These are phyloP conservation scores for Napeogenes sylphis DNA, from an alignment of 2,888 invertebrate species.

Conservation along the genomic window DNA sequence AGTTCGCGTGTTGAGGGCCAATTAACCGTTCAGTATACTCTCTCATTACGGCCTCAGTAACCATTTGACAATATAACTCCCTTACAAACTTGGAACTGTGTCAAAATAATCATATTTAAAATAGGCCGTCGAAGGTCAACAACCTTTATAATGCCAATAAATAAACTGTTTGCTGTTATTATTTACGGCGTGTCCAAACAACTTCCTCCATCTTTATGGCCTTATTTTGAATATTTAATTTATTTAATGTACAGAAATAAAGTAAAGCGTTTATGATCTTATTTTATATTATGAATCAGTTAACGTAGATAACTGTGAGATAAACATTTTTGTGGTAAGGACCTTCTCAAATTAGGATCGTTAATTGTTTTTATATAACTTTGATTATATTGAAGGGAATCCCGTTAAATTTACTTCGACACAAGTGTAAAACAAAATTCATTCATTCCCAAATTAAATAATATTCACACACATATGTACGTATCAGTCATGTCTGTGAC, in stretches of 20 bases:
- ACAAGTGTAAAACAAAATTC: too few species aligned
- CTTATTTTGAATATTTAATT: background rate
- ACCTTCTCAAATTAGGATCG: background rate
- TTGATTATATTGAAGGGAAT: too few species aligned
- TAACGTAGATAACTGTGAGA: background rate
- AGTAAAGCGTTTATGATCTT: constrained; percentile 18
- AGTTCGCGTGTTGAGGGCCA: background rate
- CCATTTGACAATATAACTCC: too few species aligned
- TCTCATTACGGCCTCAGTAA: too few species aligned
- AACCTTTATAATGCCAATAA: constrained; percentile 26
- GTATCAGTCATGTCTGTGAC: too few species aligned
- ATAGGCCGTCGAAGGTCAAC: constrained; percentile 26
- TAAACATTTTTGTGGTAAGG: background rate
- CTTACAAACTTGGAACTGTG: constrained; percentile 17
- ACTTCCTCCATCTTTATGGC: constrained; percentile 6
- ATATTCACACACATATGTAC: too few species aligned
- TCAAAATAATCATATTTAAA: constrained; percentile 14
- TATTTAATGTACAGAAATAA: background rate
- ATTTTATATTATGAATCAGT: constrained; percentile 6
- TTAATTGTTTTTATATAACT: background rate
- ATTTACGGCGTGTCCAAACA: constrained; percentile 20
- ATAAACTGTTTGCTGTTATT: constrained; percentile 18
- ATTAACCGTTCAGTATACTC: too few species aligned
- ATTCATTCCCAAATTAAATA: too few species aligned
- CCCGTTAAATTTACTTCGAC: too few species aligned